Evolutionary conservation across 2,888 invertebrate genomes (phyloP), one percentile per base, ranked within the genome.

Genomic region (Phanerotoma sp.): DNA sequence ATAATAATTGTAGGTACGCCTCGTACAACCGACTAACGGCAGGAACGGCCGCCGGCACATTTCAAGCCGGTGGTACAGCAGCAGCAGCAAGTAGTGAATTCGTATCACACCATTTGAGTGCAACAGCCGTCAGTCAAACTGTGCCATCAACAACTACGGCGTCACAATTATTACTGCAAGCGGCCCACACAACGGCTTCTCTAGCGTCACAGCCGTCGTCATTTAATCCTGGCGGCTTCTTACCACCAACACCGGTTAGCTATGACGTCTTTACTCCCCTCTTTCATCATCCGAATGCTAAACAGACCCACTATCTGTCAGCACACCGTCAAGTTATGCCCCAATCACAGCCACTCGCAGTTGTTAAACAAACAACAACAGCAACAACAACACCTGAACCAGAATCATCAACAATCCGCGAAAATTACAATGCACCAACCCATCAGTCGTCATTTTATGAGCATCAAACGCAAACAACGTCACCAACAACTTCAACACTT

Each of bases 251-350:
- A 56, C 83, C 88, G 33, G 89, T 89, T 57, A 86, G 86, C 66
- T 92, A 91, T 77, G 91, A 91, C 75, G 89, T 91, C 54, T 91
- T 92, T 74, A 86, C 88, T 63, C 91, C 91, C 59, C 78, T 91
- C 60, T 91, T 91, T 78, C 91, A 91, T 76, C 89, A 88, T 80
- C 67, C 78, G 4, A 86, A 85, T 63, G 83, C 87, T 10, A 88
- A 88, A 76, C 87, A 87, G 66, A 86, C 87, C 61, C 86, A 86
- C 72, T 88, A 87, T 73, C 85, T 86, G 77, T 80, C 84, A 76
- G 87, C 88, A 72, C 88, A 88, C 73, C 80, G 87, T 58, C 88
- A 88, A 79, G 83, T 83, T 58, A 79, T 85, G 72, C 83, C 82
- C 60, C 77, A 78, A 66, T 73, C 77, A 38, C 77, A 77, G 62